Evolutionary conservation across 2,797 vertebrate genomes (phyloP).

Genomic region (Chromis chromis): DNA sequence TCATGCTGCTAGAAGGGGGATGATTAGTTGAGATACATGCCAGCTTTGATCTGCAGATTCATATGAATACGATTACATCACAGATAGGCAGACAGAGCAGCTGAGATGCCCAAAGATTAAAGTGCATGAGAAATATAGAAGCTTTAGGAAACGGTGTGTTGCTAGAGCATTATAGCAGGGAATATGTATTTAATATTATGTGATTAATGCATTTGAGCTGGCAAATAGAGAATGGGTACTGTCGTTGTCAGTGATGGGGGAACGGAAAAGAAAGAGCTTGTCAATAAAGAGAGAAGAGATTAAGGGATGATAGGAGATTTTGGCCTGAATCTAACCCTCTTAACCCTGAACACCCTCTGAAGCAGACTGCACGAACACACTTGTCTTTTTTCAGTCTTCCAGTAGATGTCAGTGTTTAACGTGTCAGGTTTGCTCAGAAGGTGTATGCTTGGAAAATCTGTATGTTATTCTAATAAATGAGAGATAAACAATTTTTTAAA

Average conservation of each 20-base stretch:
- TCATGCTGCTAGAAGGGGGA: not conserved
- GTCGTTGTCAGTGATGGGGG: not conserved
- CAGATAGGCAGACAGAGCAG: constrained; percentile 2
- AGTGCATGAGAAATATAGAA: not conserved
- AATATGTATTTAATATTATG: not conserved
- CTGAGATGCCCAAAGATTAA: not conserved
- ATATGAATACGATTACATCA: constrained; percentile 40
- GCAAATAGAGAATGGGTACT: not conserved
- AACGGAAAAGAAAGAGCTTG: constrained; percentile 1
- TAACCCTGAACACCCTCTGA: not conserved
- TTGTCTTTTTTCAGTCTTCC: constrained; percentile 26
- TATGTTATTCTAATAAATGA: not conserved
- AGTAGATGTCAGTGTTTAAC: constrained; percentile 65
- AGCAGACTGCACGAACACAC: not conserved
- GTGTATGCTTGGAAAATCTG: not conserved
- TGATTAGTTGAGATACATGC: constrained; percentile 52
- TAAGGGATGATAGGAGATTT: constrained; percentile 39
- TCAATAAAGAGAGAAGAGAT: constrained; percentile 34
- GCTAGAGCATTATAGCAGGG: not conserved
- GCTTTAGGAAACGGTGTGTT: not conserved
- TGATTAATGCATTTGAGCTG: constrained; percentile 1
- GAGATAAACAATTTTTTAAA: not conserved
- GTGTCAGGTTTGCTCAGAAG: not conserved
- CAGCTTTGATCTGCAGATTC: constrained; percentile 52
- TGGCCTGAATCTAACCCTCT: constrained; percentile 8